These are phyloP conservation scores for Amia ocellicauda DNA, from an alignment of 2,113 vertebrate genomes.

Conservation along the genomic window DNA sequence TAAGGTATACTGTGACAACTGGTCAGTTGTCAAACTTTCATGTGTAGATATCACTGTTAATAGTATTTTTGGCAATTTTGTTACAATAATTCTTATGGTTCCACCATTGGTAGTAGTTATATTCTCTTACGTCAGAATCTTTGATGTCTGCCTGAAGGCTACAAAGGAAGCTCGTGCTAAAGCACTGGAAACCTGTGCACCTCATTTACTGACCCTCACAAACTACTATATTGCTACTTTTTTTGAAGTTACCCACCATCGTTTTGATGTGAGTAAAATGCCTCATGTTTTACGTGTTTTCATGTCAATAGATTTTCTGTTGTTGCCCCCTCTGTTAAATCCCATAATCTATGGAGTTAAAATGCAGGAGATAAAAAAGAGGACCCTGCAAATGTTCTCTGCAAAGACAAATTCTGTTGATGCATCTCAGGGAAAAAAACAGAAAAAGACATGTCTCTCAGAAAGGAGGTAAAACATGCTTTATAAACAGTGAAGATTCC, in stretches of 20 bases:
- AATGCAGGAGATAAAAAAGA: conserved; percentile 8
- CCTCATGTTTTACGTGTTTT: not conserved
- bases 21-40: conserved; percentile 11
- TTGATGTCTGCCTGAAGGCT: not conserved
- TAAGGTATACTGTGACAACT: conserved; percentile 12
- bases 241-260: conserved; percentile 10
- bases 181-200: conserved; percentile 6
- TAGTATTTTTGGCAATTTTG: not conserved
- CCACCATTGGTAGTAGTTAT: not conserved
- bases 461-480: no score
- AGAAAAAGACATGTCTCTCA: no score
- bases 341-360: conserved; percentile 12
- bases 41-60: not conserved
- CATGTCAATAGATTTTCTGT: not conserved
- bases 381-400: not conserved
- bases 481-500: no score
- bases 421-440: no score
- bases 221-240: not conserved
- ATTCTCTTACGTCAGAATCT: conserved; percentile 11
- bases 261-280: not conserved
- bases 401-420: no score
- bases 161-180: not conserved
- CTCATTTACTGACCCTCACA: conserved; percentile 9
- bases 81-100: not conserved
- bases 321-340: conserved; percentile 10